Percentiles rank a stretch among this genome's conserved stretches.
These are phyloP conservation scores for Egretta garzetta DNA, from an alignment of 2,113 vertebrate genomes.

Conservation along the genomic window DNA sequence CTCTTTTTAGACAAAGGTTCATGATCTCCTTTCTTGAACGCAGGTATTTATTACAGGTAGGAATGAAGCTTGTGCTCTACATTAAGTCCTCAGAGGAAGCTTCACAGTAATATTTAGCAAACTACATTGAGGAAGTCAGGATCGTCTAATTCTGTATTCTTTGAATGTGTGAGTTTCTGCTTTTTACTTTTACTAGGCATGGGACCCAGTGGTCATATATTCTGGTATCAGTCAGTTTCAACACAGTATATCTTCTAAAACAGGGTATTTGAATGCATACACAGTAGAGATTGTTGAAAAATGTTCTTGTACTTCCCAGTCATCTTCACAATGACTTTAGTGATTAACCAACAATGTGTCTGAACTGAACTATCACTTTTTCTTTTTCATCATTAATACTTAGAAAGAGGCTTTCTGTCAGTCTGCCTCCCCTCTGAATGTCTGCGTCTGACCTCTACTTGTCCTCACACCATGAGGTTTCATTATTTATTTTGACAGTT, in stretches of 20 bases:
- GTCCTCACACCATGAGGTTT: neutral
- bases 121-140: neutral
- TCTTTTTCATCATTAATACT: constrained; percentile 41
- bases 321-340: constrained; percentile 51
- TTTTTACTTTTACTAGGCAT: neutral
- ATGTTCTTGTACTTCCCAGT: constrained; percentile 35
- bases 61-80: neutral
- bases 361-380: constrained; percentile 30
- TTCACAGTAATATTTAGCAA: neutral
- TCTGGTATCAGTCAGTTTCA: constrained; percentile 43
- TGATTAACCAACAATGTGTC: constrained; percentile 54
- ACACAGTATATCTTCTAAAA: constrained; percentile 43
- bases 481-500: constrained; percentile 34
- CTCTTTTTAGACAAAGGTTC: neutral
- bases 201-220: constrained; percentile 13
- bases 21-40: neutral
- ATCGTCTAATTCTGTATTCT: constrained; percentile 22
- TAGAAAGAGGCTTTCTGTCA: constrained; percentile 42
- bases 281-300: constrained; percentile 39
- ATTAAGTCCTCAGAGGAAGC: neutral
- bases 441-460: constrained; percentile 30
- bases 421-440: neutral
- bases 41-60: neutral
- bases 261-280: constrained; percentile 62
- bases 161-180: neutral